phyloP scores from a whole-genome alignment of 2,888 invertebrate species.

The Drosophila anceps region DNA sequence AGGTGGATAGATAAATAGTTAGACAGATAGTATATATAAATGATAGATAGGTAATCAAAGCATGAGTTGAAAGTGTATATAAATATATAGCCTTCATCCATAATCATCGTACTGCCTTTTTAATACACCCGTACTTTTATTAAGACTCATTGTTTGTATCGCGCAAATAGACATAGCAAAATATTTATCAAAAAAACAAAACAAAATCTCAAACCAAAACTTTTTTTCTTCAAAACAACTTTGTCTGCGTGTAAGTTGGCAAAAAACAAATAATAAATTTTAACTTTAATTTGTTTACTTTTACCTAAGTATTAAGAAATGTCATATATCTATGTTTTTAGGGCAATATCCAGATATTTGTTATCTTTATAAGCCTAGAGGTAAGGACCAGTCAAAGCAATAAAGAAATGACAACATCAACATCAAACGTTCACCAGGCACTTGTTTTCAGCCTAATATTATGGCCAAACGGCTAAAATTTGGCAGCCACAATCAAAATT shows the following conservation, averaged over 20 bases:
- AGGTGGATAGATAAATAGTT: background rate
- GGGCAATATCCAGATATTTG: background rate
- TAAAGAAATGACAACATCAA: background rate
- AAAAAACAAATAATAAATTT: background rate
- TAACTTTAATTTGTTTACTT: background rate
- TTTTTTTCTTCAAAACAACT: background rate
- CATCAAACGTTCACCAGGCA: background rate
- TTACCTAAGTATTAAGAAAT: too few relatives aligned
- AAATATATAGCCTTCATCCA: background rate
- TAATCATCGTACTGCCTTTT: background rate
- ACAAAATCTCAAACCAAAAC: background rate
- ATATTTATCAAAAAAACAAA: background rate
- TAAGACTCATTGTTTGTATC: background rate
- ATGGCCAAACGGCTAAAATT: background rate
- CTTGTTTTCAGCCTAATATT: background rate
- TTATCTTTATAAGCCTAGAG: background rate
- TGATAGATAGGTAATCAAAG: background rate
- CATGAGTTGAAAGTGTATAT: background rate
- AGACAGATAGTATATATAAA: background rate
- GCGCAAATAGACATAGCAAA: slow-evolving; percentile 1
- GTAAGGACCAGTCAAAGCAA: background rate
- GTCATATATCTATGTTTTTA: too few relatives aligned
- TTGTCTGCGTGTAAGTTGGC: background rate
- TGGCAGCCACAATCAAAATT: background rate
- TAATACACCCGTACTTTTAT: background rate